Evolutionary conservation across 92 coral and sea anemone species (phyloP).

Genomic region (Galaxea fascicularis): DNA sequence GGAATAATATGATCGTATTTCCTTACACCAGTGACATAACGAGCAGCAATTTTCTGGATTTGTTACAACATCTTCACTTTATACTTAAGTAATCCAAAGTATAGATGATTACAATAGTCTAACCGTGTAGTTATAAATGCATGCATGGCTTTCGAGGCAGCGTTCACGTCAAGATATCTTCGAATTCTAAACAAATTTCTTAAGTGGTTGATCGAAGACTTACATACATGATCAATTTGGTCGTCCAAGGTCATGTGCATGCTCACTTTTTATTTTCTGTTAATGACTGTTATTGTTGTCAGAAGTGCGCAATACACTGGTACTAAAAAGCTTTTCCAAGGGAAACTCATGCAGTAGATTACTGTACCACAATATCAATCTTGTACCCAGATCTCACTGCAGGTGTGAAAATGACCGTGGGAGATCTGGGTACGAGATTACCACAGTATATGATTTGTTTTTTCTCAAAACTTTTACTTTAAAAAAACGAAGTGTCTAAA

Average conservation of each 20-base stretch:
- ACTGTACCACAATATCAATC: too few species aligned
- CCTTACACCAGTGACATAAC: conserved; percentile 24
- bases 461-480: too few species aligned
- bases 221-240: conserved; percentile 18
- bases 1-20: conserved; percentile 32
- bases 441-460: too few species aligned
- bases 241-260: conserved; percentile 19
- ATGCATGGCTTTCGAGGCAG: conserved; percentile 31
- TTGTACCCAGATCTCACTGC: too few species aligned
- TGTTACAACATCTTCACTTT: neutral
- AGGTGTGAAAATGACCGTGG: too few species aligned
- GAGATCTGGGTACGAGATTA: too few species aligned
- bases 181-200: neutral
- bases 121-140: conserved; percentile 30
- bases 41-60: conserved; percentile 34
- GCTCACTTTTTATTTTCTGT: neutral
- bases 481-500: too few species aligned
- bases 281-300: too few species aligned
- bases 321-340: too few species aligned
- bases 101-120: conserved; percentile 6
- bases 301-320: too few species aligned
- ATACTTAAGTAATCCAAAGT: conserved; percentile 5
- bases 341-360: too few species aligned
- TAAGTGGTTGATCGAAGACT: conserved; percentile 23
- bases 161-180: neutral